Base-by-base conservation (phyloP, 2,888 invertebrate species). In the Drosophila imparisetae region DNA sequence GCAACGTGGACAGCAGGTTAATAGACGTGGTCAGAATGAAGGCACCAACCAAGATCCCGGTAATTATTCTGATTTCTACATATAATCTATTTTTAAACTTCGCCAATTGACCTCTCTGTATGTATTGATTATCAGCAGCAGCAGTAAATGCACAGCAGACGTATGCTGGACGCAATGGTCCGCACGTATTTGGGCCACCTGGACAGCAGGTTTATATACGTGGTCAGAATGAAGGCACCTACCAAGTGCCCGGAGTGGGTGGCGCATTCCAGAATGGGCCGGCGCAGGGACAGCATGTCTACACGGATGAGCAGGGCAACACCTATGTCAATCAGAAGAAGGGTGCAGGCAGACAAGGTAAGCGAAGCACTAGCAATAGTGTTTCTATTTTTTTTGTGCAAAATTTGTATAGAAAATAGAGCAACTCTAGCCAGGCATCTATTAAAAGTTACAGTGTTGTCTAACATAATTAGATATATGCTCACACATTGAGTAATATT, bases 171-270 rank as follows among this genome's bases (percentile, higher is more conserved):
- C 81, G 71, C 13, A 50, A 80, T 62, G 82, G 84, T 0, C 85
- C 81, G 0, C 78, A 80, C 2, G 63, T 80, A 18, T 66, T 75
- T n/a, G 83, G 83, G 0, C 3, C 45, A 0, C 78, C 83, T 11
- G 83, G 80, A 6, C 24, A 72, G 8, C 82, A 85, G 54, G 79
- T 87, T 5, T 85, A 85, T 5, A 75, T 85, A 45, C 83, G 85
- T 2, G 79, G 81, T 8, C 76, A 79, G 3, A 83, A 87, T 32
- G 77, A 81, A 24, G 84, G 87, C 0, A 0, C 59, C 5, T 87
- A 85, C 48, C 59, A 59, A 27, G 87, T 85, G 30, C 75, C 86
- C 7, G 87, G 85, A 0, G 83, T 85, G 0, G 11, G 10, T 0
- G 85, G 85, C 5, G 67, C 72, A 8, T 85, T 85, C 50, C 68